A percentile compares a stretch with the other conserved stretches of the same genome.
phyloP scores from a whole-genome alignment of 23 tunicate species.

The Phallusia fumigata region DNA sequence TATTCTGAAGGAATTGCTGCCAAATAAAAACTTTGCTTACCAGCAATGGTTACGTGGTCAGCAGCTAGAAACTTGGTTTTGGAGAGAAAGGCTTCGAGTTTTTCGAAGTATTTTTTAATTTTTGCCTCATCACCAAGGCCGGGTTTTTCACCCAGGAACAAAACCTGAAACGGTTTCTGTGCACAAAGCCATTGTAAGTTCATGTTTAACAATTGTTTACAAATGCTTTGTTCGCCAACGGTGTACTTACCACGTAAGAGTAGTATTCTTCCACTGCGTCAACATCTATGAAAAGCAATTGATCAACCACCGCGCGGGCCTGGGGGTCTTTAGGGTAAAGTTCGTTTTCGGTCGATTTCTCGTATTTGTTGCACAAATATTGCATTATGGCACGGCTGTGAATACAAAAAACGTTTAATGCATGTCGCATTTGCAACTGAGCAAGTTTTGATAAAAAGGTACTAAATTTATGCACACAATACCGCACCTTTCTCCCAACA shows the following conservation, averaged over 20 bases:
- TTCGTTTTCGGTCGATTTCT: neutral
- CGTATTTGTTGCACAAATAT: constrained; percentile 16
- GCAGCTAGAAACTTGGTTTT: constrained; percentile 7
- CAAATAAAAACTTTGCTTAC: neutral
- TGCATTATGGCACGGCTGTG: constrained; percentile 24
- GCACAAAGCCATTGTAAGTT: too few species aligned
- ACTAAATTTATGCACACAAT: too few species aligned
- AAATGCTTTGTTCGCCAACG: neutral
- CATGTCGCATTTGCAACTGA: neutral
- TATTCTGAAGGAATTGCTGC: too few species aligned
- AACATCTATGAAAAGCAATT: neutral
- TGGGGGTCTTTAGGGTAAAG: constrained; percentile 24
- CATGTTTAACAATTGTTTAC: neutral
- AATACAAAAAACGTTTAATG: neutral
- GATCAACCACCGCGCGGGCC: constrained; percentile 19
- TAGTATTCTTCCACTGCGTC: neutral
- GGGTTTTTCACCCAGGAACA: neutral
- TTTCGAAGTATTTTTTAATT: neutral
- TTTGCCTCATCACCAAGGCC: neutral
- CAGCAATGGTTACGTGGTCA: constrained; percentile 10
- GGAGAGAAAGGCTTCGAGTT: neutral
- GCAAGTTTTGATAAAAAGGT: too few species aligned
- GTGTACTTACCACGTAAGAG: neutral
- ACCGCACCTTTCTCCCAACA: constrained; percentile 46
- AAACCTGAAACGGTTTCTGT: constrained; percentile 11